Evolutionary conservation across 2,888 invertebrate species (phyloP), one percentile per base, ranked within the genome.

Genomic region (Diloba caeruleocephala): DNA sequence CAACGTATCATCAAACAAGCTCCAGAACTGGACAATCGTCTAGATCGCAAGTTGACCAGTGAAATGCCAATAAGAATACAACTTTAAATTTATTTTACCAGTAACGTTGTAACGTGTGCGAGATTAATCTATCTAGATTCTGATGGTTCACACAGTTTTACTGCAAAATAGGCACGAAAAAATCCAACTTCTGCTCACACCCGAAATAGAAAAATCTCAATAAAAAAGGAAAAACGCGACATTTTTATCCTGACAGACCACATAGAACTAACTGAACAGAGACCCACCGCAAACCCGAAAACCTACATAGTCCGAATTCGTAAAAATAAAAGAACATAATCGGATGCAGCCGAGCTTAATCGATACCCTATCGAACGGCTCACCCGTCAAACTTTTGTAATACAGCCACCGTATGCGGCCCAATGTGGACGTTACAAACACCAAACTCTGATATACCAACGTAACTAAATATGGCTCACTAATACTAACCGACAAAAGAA

Each of bases 231-330:
- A 64, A 51, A 53, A 51, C 74, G 70, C 62, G 62, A 75, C 71
- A 78, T 76, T 83, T 82, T 80, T 77, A 82, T 79, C 80, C 75
- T 75, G 71, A 70, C 80, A 79, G 81, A 82, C 81, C 82, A 83
- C 85, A 82, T 79, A 83, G 82, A 81, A 81, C 79, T 82, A 85
- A 80, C 69, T 71, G 71, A 55, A 80, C 83, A 79, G 81, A 74
- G 77, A 83, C 81, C 80, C 81, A 88, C 90, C 91, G 85, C 91
- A 90, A 89, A 89, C 90, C 89, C 84, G 80, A 90, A 91, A 91
- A 90, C 90, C 90, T 90, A 90, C 89, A 90, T 88, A 83, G 82
- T 82, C 77, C 78, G 81, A 87, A 86, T 87, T 84, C 58, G 70
- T 73, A 79, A 89, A 90, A 91, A 91, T 81, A 89, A 89, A 90